Base-by-base conservation (phyloP, 1,140 invertebrate genomes). In the Diabrotica virgifera region DNA sequence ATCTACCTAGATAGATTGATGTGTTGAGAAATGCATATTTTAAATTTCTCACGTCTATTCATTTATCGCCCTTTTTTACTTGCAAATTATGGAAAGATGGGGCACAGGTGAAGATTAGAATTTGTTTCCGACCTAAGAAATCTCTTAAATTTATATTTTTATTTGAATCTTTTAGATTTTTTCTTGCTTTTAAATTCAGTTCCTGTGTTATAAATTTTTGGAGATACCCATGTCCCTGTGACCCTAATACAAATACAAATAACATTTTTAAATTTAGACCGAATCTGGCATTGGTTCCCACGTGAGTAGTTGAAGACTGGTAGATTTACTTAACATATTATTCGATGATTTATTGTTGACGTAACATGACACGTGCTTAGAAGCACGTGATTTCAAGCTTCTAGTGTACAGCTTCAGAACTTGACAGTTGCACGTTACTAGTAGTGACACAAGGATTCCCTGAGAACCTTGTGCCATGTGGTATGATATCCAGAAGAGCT, bases 341-440 rank as follows among this genome's bases (percentile, higher is more conserved):
- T 63, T 60, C 40, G 63, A 36, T 58, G 63, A 55, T 55, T 68
- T 67, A 46, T 55, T 50, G 46, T 58, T 54, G 12, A 67, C 54
- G 59, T 74, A 71, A 52, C 68, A 64, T 10, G 68, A 64, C 52
- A 73, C 64, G 56, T 72, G 70, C 12, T 64, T 69, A 5, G 59
- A 36, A 5, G 65, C 67, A 12, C 63, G 70, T n/a, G 71, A 68
- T 68, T 72, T 77, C n/a, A 77, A 69, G 12, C 68, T 72, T 40
- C 72, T 62, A 24, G 73, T 77, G 64, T 78, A 78, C 5, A 78
- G 59, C 60, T 78, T 78, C 52, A 78, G 54, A 36, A 78, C 82
- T 73, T 83, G 81, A 75, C 85, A 87, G 76, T 88, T 88, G 75
- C 87, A 88, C 6, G 86, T 86, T 59, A 87, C 86, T 59, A 85